Conservation (phyloP, 2,797 vertebrate species). For the Botia almorhae region DNA sequence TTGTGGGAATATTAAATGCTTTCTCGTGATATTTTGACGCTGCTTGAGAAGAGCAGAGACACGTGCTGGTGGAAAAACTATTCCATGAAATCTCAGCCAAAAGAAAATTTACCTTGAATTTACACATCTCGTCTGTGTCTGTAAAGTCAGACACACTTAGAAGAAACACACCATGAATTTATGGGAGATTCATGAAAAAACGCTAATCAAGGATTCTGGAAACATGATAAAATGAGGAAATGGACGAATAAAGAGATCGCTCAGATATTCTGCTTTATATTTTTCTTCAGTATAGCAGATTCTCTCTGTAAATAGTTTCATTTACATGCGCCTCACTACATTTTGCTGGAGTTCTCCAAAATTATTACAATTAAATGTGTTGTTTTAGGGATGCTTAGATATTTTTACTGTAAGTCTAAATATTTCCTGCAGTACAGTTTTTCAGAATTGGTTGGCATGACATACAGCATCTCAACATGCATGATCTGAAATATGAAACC, state of each 20-base stretch:
- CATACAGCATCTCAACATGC: neutral
- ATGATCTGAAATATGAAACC: slow-evolving; percentile 5
- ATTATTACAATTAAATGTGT: neutral
- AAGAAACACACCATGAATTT: slow-evolving; percentile 50
- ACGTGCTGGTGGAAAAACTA: slow-evolving; percentile 27
- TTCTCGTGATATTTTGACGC: slow-evolving; percentile 37
- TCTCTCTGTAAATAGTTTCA: neutral
- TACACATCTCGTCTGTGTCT: slow-evolving; percentile 36
- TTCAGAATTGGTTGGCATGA: neutral
- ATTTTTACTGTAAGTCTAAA: neutral
- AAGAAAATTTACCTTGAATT: slow-evolving; percentile 36
- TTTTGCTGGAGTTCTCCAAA: neutral
- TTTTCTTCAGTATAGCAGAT: slow-evolving; percentile 28
- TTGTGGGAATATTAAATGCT: slow-evolving; percentile 5
- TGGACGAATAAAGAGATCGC: slow-evolving; percentile 48
- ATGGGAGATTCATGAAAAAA: slow-evolving; percentile 46
- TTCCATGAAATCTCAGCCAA: slow-evolving; percentile 41
- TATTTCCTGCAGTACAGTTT: neutral
- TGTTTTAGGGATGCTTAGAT: neutral
- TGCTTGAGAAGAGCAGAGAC: slow-evolving; percentile 25
- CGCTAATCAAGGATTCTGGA: slow-evolving; percentile 40
- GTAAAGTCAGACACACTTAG: slow-evolving; percentile 47
- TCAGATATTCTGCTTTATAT: slow-evolving; percentile 46
- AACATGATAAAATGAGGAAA: slow-evolving; percentile 42
- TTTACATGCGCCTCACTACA: neutral